Base-by-base conservation (phyloP, 2,888 invertebrate genomes). In the Diarsia dahlii region DNA sequence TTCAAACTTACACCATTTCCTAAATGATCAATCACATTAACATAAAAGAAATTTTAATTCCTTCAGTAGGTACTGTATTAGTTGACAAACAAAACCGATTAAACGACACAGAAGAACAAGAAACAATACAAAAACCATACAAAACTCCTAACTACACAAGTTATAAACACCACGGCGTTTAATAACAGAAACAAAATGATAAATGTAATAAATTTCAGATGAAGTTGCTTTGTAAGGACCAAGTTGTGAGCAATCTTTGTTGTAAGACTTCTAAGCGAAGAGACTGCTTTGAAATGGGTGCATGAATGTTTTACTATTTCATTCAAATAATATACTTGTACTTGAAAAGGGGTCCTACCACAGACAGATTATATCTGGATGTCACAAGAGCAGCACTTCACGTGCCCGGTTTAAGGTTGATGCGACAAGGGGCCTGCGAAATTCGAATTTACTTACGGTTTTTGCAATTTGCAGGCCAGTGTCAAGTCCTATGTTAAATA, bases 161-260 rank as follows among this genome's bases (percentile, higher is more conserved):
- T 84, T 77, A 74, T 23, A 71, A 52, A 68, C 63, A 64, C 67
- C 63, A 62, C 60, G 12, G 39, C 76, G 52, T 60, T 77, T 77
- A 87, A 70, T 54, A 46, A 72, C 62, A 63, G 60, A 60, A 77
- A 65, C 46, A 69, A 66, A 76, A 71, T 78, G 85, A 85, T 80
- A 78, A 78, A 87, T 73, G 74, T 39, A 62, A 15, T 10, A 82
- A 86, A 52, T 78, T 87, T 45, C 23, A 64, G 4, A 54, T 20
- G 12, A 63, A 80, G 56, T 76, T 66, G 10, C 65, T 74, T 64
- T 74, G 54, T 66, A 46, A 28, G 28, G 28, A 28, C 45, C 3
- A 56, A 72, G 72, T 50, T 71, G 13, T 48, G 20, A 62, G 46
- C n/a, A 70, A 58, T 71, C 45, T 74, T 69, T 66, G 60, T 71